Percentiles rank a stretch among this genome's conserved stretches.
These are phyloP conservation scores for Macroteleia sp. DNA, from an alignment of 2,888 invertebrate genomes.

Conservation along the genomic window DNA sequence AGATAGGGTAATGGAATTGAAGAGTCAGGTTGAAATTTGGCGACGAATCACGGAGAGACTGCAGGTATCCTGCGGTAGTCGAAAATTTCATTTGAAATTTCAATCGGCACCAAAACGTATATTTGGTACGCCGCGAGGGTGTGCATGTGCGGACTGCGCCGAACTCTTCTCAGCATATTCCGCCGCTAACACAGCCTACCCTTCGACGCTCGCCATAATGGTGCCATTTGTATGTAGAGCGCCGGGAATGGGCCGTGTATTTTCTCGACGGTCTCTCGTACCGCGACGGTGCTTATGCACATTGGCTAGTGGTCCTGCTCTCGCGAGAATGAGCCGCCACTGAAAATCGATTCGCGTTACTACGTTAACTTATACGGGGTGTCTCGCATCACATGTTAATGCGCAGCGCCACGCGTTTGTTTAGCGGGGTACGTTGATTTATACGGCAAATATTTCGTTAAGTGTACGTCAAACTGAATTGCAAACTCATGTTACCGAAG, in stretches of 20 bases:
- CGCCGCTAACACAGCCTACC: conserved; percentile 62
- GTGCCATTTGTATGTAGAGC: conserved; percentile 69
- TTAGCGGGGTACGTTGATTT: no score
- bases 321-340: conserved; percentile 48
- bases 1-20: conserved; percentile 36
- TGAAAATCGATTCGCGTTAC: conserved; percentile 51
- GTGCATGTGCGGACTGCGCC: conserved; percentile 26
- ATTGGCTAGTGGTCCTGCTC: conserved; percentile 41
- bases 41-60: conserved; percentile 21
- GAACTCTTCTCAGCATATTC: conserved; percentile 48
- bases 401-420: no score
- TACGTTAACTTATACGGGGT: conserved; percentile 50
- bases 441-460: no score
- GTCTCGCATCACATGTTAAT: conserved; percentile 49
- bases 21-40: conserved; percentile 37
- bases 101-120: conserved; percentile 31
- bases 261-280: conserved; percentile 48
- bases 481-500: no score
- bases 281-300: conserved; percentile 31
- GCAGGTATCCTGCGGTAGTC: conserved; percentile 47
- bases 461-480: no score
- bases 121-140: conserved; percentile 18
- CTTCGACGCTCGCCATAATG: conserved; percentile 62
- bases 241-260: conserved; percentile 41
- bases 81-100: conserved; percentile 62